phyloP scores from a whole-genome alignment of 2,888 invertebrate genomes.

The Ophioninae sp. region DNA sequence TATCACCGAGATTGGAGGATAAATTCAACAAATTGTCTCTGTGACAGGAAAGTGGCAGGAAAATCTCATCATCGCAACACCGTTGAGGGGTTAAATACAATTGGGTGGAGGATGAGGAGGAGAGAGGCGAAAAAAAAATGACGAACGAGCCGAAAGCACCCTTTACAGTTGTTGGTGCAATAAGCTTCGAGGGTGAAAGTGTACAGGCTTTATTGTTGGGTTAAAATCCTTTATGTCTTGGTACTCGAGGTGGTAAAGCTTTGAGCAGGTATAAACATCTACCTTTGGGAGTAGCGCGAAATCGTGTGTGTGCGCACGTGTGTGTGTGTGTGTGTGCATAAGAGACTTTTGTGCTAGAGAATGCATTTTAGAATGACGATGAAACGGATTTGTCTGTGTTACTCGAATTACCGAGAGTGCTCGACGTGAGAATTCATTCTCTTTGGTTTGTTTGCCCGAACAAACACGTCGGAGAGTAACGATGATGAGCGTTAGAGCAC shows the following conservation, averaged over 20 bases:
- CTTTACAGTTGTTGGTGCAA: conserved; percentile 18
- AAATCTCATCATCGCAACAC: too few species aligned
- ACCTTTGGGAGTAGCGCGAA: conserved; percentile 9
- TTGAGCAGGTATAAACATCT: conserved; percentile 8
- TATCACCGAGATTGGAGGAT: too few species aligned
- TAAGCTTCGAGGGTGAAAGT: conserved; percentile 44
- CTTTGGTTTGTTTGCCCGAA: conserved; percentile 39
- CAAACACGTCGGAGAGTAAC: conserved; percentile 50
- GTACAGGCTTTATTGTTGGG: conserved; percentile 50
- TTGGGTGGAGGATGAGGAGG: neutral
- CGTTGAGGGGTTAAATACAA: conserved; percentile 26
- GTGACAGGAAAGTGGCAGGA: too few species aligned
- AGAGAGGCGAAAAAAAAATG: conserved; percentile 20
- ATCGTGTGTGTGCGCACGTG: conserved; percentile 1
- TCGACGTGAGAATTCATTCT: conserved; percentile 21
- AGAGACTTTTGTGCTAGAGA: conserved; percentile 5
- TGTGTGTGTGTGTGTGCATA: conserved; percentile 6
- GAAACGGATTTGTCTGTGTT: conserved; percentile 30
- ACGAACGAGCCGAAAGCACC: conserved; percentile 53
- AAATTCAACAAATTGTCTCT: too few species aligned
- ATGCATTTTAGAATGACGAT: conserved; percentile 15
- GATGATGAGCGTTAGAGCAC: conserved; percentile 39
- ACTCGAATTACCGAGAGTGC: conserved; percentile 39
- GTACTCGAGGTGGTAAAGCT: conserved; percentile 26
- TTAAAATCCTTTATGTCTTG: conserved; percentile 48